phyloP scores from a whole-genome alignment of 2,797 vertebrate genomes.

The Sardinella longiceps region DNA sequence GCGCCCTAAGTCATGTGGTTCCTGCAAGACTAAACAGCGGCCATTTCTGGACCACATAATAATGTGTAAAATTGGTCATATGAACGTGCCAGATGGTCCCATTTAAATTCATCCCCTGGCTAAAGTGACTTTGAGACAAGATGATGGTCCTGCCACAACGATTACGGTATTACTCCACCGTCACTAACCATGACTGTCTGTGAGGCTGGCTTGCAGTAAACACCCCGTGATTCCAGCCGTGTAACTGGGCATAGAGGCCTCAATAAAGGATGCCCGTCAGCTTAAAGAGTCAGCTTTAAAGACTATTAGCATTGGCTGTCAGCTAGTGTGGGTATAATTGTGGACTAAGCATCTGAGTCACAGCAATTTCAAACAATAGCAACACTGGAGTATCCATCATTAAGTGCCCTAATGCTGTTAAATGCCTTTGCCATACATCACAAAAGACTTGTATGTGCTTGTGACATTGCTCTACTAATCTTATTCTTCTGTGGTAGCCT shows the following conservation, averaged over 20 bases:
- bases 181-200: background rate
- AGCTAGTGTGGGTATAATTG: background rate
- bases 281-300: background rate
- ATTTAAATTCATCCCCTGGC: background rate
- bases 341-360: background rate
- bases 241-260: too few species aligned
- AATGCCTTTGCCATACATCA: background rate
- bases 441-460: background rate
- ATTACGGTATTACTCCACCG: background rate
- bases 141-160: background rate
- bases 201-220: background rate
- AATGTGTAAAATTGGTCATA: background rate
- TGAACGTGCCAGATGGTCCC: background rate
- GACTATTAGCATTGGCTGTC: background rate
- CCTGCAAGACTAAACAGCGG: background rate
- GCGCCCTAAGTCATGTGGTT: background rate
- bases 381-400: background rate
- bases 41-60: background rate
- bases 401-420: background rate
- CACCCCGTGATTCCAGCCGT: background rate
- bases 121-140: background rate
- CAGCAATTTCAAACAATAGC: background rate
- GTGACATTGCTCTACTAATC: background rate
- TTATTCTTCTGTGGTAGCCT: background rate
- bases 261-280: too few species aligned